These are phyloP conservation scores for Drosophila subquinaria DNA, from an alignment of 2,888 invertebrate genomes.

Conservation along the genomic window DNA sequence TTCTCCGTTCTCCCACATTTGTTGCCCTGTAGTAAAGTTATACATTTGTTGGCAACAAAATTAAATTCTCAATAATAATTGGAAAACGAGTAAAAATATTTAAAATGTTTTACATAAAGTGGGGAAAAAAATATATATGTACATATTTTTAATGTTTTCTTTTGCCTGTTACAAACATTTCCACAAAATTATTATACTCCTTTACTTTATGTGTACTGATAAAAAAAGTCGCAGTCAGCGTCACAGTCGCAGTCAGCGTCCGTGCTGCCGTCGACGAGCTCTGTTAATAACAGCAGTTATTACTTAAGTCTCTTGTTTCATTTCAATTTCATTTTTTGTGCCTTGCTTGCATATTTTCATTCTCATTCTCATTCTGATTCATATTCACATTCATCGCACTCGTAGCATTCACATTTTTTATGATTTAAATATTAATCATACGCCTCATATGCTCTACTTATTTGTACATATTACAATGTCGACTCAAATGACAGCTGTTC, in stretches of 20 bases:
- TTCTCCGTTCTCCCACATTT: no score
- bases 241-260: not conserved
- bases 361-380: constrained; percentile 2
- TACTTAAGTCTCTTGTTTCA: constrained; percentile 73
- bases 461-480: constrained; percentile 70
- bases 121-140: no score
- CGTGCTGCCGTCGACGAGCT: constrained; percentile 21
- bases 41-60: not conserved
- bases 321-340: constrained; percentile 67
- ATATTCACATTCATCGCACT: constrained; percentile 11
- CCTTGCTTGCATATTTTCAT: constrained; percentile 51
- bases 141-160: not conserved
- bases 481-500: constrained; percentile 54
- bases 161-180: not conserved
- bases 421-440: constrained; percentile 70
- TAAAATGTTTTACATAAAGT: no score
- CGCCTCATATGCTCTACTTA: constrained; percentile 72
- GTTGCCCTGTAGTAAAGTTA: no score
- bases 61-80: not conserved
- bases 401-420: constrained; percentile 23
- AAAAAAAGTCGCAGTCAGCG: constrained; percentile 13
- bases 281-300: constrained; percentile 72
- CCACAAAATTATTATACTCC: not conserved
- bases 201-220: no score
- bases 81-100: no score